Conservation (phyloP, 2,797 vertebrate species). For the Falco columbarius region DNA sequence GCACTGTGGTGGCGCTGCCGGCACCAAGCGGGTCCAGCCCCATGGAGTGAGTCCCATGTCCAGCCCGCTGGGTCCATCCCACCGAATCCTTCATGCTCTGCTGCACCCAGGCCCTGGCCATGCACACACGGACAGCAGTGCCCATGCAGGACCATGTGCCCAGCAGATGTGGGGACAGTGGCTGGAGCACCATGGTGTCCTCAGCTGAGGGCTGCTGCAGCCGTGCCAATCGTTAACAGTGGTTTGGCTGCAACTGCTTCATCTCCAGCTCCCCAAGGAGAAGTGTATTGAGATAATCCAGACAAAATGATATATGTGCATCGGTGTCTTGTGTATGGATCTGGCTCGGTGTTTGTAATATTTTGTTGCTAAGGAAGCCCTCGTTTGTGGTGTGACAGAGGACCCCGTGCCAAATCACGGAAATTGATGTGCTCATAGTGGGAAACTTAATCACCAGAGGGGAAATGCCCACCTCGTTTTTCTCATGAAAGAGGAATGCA, state of each 20-base stretch:
- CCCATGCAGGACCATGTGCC: fast-evolving
- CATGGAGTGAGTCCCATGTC: fast-evolving
- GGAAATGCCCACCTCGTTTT: conserved; percentile 62
- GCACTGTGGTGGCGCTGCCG: fast-evolving
- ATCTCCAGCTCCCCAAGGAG: conserved; percentile 13
- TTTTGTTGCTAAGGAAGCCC: conserved; percentile 53
- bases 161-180: fast-evolving
- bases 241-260: conserved; percentile 12
- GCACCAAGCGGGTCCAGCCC: fast-evolving
- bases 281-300: conserved; percentile 24
- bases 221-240: neutral
- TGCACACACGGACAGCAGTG: fast-evolving
- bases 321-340: conserved; percentile 30
- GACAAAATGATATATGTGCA: conserved; percentile 39
- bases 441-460: conserved; percentile 55
- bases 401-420: conserved; percentile 23
- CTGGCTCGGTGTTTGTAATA: neutral
- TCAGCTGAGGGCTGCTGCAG: neutral
- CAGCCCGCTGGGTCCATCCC: neutral
- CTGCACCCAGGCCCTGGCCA: fast-evolving
- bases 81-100: fast-evolving
- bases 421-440: conserved; percentile 54
- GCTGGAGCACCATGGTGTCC: fast-evolving
- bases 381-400: conserved; percentile 49
- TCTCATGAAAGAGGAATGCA: conserved; percentile 54